phyloP scores from a whole-genome alignment of 2,888 invertebrate genomes.

The Drosophila ochracea region DNA sequence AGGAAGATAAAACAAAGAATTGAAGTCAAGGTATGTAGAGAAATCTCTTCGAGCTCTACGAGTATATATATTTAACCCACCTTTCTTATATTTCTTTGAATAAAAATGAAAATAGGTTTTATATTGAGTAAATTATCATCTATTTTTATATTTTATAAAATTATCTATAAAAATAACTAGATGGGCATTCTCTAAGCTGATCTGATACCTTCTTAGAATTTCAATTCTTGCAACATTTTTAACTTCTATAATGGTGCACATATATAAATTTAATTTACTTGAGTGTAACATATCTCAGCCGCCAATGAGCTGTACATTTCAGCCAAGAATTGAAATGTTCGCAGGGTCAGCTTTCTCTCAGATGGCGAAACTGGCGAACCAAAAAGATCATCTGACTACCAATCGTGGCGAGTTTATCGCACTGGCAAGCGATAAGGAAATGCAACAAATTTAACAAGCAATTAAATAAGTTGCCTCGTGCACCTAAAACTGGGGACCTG shows the following conservation, averaged over 20 bases:
- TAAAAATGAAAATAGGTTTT: too few species aligned
- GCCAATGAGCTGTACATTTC: not conserved
- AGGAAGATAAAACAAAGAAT: not conserved
- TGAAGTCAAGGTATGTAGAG: too few species aligned
- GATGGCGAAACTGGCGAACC: constrained; percentile 17
- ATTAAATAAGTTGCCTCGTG: constrained; percentile 45
- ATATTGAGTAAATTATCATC: too few species aligned
- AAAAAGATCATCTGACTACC: constrained; percentile 28
- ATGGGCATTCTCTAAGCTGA: not conserved
- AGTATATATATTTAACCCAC: too few species aligned
- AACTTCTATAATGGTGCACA: constrained; percentile 1
- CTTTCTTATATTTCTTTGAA: too few species aligned
- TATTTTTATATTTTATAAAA: too few species aligned
- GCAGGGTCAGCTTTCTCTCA: constrained; percentile 33
- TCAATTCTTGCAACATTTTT: not conserved
- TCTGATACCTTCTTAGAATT: not conserved
- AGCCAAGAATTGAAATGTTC: constrained; percentile 18
- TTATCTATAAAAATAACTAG: not conserved
- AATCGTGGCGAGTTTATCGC: constrained; percentile 36
- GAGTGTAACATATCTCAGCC: not conserved
- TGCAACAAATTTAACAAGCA: constrained; percentile 57
- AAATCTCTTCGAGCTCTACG: too few species aligned
- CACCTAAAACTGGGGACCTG: constrained; percentile 22
- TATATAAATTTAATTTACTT: not conserved
- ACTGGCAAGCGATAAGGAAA: constrained; percentile 46